These are phyloP conservation scores for Matsumurasca onukii DNA, from an alignment of 1,140 invertebrate species.

Conservation along the genomic window DNA sequence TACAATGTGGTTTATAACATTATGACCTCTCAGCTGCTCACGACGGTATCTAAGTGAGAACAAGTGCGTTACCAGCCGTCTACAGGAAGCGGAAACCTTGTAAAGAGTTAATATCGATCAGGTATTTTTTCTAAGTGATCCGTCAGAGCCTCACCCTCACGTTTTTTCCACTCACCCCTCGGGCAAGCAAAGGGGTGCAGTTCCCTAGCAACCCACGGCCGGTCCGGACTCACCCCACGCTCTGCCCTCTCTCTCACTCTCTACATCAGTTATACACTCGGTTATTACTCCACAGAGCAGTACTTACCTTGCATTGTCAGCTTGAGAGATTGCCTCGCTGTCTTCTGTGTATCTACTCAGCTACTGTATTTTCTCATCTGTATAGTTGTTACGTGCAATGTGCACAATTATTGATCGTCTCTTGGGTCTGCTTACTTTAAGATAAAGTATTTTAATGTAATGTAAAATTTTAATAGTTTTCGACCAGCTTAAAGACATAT, in stretches of 20 bases:
- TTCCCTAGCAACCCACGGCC: conserved; percentile 22
- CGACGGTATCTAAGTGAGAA: too few species aligned
- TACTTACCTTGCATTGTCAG: neutral
- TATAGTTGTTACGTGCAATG: too few species aligned
- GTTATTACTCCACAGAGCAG: neutral
- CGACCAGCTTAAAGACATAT: too few species aligned
- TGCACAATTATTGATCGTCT: too few species aligned
- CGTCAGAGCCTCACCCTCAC: conserved; percentile 53
- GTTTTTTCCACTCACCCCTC: conserved; percentile 53
- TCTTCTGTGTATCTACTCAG: too few species aligned
- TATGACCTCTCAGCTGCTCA: too few species aligned
- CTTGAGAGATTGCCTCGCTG: too few species aligned
- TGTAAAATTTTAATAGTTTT: too few species aligned
- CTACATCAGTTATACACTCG: neutral
- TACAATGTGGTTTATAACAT: too few species aligned
- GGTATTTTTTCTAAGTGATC: conserved; percentile 54
- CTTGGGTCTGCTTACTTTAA: too few species aligned
- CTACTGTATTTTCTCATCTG: too few species aligned
- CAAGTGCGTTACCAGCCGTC: neutral
- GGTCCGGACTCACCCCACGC: neutral
- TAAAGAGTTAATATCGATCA: conserved; percentile 56
- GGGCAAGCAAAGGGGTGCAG: conserved; percentile 43
- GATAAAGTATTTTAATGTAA: too few species aligned
- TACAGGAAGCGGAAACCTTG: conserved; percentile 37
- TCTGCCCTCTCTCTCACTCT: neutral